Evolutionary conservation across 92 coral and sea anemone genomes (phyloP).

Genomic region (Montipora capitata): DNA sequence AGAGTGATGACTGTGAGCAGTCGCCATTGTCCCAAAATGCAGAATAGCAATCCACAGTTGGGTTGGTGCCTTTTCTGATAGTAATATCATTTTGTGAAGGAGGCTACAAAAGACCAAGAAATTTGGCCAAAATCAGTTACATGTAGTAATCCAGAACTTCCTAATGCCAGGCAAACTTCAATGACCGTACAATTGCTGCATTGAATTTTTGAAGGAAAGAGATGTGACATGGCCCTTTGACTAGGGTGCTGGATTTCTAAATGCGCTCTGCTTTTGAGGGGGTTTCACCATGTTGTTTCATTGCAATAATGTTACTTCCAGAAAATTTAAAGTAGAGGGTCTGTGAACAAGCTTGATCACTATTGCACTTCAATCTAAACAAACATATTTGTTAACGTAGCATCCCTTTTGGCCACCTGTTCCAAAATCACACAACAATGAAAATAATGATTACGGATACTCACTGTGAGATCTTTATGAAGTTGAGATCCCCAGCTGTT

Average conservation of each 20-base stretch:
- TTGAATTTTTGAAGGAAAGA: no score
- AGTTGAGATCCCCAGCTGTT: slow-evolving; percentile 95
- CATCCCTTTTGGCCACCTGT: no score
- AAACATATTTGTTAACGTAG: no score
- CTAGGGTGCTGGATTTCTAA: no score
- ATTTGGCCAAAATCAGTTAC: background rate
- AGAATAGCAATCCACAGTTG: slow-evolving; percentile 92
- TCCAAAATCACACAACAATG: background rate
- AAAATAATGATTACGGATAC: background rate
- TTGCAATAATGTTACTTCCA: no score
- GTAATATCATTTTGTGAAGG: slow-evolving; percentile 70
- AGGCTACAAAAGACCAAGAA: slow-evolving; percentile 58
- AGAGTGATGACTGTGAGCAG: slow-evolving; percentile 73
- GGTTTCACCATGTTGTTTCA: no score
- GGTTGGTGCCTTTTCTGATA: slow-evolving; percentile 74
- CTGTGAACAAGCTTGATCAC: no score
- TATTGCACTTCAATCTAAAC: no score
- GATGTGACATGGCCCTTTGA: no score
- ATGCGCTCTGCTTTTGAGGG: no score
- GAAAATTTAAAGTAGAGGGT: no score
- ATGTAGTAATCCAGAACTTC: background rate
- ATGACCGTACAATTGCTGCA: background rate
- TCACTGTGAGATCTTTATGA: slow-evolving; percentile 86
- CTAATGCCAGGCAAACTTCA: background rate
- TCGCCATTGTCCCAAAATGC: slow-evolving; percentile 93